phyloP scores from a whole-genome alignment of 2,888 invertebrate genomes.

The Meganola albula region DNA sequence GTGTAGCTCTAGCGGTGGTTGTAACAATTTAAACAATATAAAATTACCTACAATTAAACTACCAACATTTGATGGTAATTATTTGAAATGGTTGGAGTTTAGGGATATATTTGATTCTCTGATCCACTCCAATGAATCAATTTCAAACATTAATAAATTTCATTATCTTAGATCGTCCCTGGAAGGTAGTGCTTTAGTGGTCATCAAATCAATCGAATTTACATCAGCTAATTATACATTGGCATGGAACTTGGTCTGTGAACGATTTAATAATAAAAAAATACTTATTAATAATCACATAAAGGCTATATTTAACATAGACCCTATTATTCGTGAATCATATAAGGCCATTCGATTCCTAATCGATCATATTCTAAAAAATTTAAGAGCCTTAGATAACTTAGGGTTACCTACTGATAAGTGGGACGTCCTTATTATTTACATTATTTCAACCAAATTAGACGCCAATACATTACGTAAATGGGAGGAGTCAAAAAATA shows the following conservation, averaged over 20 bases:
- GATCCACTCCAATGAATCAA: conserved; percentile 15
- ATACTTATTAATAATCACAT: conserved; percentile 5
- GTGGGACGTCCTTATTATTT: no score
- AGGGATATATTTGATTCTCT: conserved; percentile 19
- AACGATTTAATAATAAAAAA: conserved; percentile 7
- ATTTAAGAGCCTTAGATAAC: conserved; percentile 6
- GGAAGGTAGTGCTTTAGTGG: conserved; percentile 14
- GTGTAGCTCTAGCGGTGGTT: no score
- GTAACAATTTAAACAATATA: no score
- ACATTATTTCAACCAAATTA: no score
- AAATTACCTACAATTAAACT: no score
- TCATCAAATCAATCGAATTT: conserved; percentile 16
- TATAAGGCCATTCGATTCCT: conserved; percentile 1
- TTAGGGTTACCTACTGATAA: conserved; percentile 1
- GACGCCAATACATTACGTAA: no score
- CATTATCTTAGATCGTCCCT: conserved; percentile 21
- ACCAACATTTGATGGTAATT: no score
- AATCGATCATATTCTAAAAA: conserved; percentile 6
- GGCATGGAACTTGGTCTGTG: conserved; percentile 11
- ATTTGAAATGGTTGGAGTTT: no score
- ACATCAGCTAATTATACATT: conserved; percentile 11
- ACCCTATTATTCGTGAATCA: conserved; percentile 1
- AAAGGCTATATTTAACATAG: conserved; percentile 2
- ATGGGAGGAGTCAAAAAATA: no score
- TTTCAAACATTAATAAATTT: conserved; percentile 23